Percentiles rank a stretch among this genome's conserved stretches.
Conservation (phyloP, 2,797 vertebrate genomes). For the Artibeus lituratus region DNA sequence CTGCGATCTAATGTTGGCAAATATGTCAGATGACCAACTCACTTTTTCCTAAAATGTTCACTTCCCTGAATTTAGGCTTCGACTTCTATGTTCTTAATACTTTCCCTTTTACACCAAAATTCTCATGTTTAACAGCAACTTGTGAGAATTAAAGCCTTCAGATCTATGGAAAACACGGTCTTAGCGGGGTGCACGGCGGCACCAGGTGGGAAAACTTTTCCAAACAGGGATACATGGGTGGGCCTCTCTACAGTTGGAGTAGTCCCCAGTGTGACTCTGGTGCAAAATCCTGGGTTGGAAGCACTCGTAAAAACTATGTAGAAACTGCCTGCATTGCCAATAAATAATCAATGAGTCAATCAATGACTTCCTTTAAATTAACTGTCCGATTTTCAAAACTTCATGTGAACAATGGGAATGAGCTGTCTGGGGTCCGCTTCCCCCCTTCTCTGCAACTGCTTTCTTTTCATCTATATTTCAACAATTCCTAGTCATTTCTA, state of each 20-base stretch:
- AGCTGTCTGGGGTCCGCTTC: neutral
- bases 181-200: neutral
- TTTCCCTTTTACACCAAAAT: neutral
- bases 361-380: neutral
- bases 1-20: neutral
- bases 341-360: neutral
- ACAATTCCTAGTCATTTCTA: neutral
- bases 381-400: neutral
- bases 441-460: neutral
- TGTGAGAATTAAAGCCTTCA: neutral
- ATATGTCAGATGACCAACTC: neutral
- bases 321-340: neutral
- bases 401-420: neutral
- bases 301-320: neutral
- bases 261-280: neutral
- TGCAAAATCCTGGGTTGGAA: neutral
- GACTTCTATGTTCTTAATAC: neutral
- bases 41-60: neutral
- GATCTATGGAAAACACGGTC: neutral
- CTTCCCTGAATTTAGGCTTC: neutral
- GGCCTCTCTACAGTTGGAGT: neutral
- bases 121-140: neutral
- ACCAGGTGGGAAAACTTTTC: neutral
- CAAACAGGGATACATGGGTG: fast-evolving
- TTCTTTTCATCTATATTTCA: neutral